These are phyloP conservation scores for Homalodisca vitripennis DNA, from an alignment of 1,140 invertebrate genomes.

Conservation along the genomic window DNA sequence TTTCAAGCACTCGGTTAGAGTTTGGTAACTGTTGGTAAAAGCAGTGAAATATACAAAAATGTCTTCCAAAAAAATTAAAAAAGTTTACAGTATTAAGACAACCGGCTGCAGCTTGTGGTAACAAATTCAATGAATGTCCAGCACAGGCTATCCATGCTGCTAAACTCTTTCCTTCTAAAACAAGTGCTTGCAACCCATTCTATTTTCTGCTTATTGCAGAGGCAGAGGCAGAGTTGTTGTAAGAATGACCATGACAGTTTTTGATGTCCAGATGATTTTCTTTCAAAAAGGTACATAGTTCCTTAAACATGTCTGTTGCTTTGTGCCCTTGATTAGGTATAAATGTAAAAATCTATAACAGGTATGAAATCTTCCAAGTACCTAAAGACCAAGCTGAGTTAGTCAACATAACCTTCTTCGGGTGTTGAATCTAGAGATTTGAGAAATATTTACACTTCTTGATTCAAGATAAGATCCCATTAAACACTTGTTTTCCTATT, in stretches of 20 bases:
- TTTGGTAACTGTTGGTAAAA: not conserved
- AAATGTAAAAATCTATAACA: conserved; percentile 16
- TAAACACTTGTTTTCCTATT: conserved; percentile 32
- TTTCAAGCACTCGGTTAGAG: not conserved
- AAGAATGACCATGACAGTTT: conserved; percentile 40
- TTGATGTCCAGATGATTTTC: conserved; percentile 27
- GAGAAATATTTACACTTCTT: conserved; percentile 41
- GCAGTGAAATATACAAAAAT: not conserved
- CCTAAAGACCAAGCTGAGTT: conserved; percentile 37
- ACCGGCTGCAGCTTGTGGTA: not conserved
- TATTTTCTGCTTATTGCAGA: conserved; percentile 40
- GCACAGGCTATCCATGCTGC: not conserved
- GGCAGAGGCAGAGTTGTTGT: conserved; percentile 43
- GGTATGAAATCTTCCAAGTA: conserved; percentile 11
- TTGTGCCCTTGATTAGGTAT: conserved; percentile 19
- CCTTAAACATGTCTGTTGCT: conserved; percentile 21
- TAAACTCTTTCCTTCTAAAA: not conserved
- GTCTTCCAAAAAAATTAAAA: conserved; percentile 36
- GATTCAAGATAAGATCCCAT: conserved; percentile 32
- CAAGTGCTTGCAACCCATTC: conserved; percentile 43
- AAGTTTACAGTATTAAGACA: not conserved
- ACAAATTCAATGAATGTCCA: not conserved
- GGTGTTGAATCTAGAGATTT: conserved; percentile 41
- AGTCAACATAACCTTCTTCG: too few species aligned
- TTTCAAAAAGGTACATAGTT: conserved; percentile 23